Evolutionary conservation across 2,113 vertebrate genomes (phyloP).

Genomic region (Brienomyrus longianalis): DNA sequence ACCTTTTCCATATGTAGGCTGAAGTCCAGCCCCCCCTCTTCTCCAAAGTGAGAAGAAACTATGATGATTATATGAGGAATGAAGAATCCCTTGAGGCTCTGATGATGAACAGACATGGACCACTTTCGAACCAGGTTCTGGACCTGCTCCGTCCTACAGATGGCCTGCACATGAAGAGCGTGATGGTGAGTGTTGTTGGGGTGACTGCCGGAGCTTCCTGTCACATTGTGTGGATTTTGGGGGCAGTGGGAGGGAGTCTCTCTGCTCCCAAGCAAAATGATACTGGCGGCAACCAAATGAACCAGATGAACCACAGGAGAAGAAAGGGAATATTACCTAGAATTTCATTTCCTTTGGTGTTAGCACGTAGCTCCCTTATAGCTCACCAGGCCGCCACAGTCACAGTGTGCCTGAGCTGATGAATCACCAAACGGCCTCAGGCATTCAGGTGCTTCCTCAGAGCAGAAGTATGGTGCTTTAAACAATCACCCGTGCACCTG

Average conservation of each 20-base stretch:
- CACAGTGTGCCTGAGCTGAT: not conserved
- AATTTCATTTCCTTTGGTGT: not conserved
- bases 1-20: not conserved
- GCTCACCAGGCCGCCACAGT: not conserved
- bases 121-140: too few species aligned
- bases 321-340: not conserved
- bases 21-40: not conserved
- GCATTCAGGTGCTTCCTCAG: not conserved
- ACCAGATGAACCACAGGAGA: not conserved
- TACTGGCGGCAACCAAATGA: not conserved
- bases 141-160: not conserved
- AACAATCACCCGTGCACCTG: not conserved
- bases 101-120: not conserved
- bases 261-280: too few species aligned
- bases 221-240: not conserved
- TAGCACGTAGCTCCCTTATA: not conserved
- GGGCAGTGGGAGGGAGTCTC: not conserved
- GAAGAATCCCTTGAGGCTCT: not conserved
- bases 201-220: not conserved
- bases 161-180: not conserved
- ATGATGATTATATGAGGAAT: not conserved
- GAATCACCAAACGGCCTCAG: not conserved
- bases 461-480: not conserved
- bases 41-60: not conserved
- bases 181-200: not conserved